Evolutionary conservation across 2,113 vertebrate genomes (phyloP), one percentile per base, ranked within the genome.

Genomic region (Phaethornis superciliosus): DNA sequence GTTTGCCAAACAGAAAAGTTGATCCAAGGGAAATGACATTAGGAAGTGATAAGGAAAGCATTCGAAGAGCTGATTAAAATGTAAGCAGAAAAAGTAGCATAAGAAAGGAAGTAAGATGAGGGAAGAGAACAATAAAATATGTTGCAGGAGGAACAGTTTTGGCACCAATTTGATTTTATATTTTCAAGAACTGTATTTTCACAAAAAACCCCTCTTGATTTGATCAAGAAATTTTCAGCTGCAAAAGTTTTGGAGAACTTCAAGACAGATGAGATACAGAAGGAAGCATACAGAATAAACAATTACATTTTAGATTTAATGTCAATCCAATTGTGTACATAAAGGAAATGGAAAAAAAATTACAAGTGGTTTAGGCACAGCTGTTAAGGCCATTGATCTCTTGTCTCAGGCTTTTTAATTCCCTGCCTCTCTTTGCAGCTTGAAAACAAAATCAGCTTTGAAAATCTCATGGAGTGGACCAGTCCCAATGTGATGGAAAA

Each of bases 391-490:
- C 28, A 10, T 3, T 30, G 8, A 14, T 30, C 3, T 54, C 55
- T 24, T 44, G 21, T 33, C 37, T 81, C 30, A 65, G 32, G 6
- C 3, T 40, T 68, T 68, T 59, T 72, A 3, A 52, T 60, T 60
- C 12, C 21, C 21, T 37, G 10, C 11, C 10, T 77, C 37, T 95
- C 21, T 54, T 30, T 92, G 23, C 86, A 98, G 97, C 64, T 98
- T 76, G 94, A 97, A 76, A 90, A 84, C 8, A 76, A 68, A 21
- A 71, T 97, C 54, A 96, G 44, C 33, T 90, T 96, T 37, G 76
- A 56, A 51, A 94, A 97, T 52, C 51, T 98, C 9, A 44, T 6
- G 19, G 51, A 93, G 10, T 98, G 97, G 97, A 97, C 94, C 70
- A 94, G 42, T 49, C n/a, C 91, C 1, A 70, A 44, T 21, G 91